Evolutionary conservation across 2,113 vertebrate species (phyloP), one percentile per base, ranked within the genome.

Genomic region (Psilopogon haemacephalus): DNA sequence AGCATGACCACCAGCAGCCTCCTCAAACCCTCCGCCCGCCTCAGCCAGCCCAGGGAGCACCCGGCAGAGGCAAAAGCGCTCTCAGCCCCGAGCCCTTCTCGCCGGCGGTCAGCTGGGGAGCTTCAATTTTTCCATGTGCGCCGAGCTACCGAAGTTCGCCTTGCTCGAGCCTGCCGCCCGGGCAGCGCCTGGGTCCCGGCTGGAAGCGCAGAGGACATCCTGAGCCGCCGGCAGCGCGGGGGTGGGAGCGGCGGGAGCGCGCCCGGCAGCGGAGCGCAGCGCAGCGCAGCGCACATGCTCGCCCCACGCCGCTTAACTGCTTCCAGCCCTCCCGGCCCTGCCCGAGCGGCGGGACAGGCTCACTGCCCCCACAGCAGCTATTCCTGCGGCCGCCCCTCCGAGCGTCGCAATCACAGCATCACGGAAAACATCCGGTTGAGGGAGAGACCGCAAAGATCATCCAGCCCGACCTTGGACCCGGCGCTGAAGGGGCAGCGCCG

Each of bases 281-380:
- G 5, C 64, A 24, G 52, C 23, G 8, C 17, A 30, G 76, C 32
- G 5, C 64, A 42, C n/a, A 28, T 3, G 56, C 76, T 65, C 37
- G 28, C 63, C 63, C 10, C 48, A 26, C 13, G 5, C 30, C 4
- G 42, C 59, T 17, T 5, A 62, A 63, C 38, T 1, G 11, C 9
- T 52, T 54, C 70, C 50, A 55, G 72, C 48, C 28, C 83, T 6
- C 24, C 3, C 9, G 46, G 27, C 42, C 26, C 48, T 24, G 28
- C 55, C 15, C 4, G 8, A 30, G 54, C 0, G 1, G 46, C 3
- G 8, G 44, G 38, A 48, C 4, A 0, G 35, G 32, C 55, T 20
- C 9, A 2, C 21, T 8, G 5, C 15, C 56, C 52, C 59, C 28
- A 2, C 6, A 13, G 30, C 55, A 16, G 65, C 27, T 8, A 2